These are phyloP conservation scores for Adelosebastes latens DNA, from an alignment of 2,797 vertebrate species.

Conservation along the genomic window DNA sequence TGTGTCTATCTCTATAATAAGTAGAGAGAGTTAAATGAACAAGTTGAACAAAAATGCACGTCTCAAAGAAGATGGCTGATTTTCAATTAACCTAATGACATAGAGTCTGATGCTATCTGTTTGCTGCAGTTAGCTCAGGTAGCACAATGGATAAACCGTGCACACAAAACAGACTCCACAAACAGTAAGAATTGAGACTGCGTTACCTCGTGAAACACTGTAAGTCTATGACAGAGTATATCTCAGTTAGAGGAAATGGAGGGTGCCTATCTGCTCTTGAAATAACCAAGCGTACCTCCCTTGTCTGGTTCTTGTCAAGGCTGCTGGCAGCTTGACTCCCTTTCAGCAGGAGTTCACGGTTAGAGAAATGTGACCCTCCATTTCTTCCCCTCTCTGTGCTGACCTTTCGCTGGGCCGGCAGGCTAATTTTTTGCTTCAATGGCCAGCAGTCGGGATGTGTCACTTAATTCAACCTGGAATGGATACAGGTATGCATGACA, in stretches of 20 bases:
- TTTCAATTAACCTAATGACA: slow-evolving; percentile 64
- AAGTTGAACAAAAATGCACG: slow-evolving; percentile 32
- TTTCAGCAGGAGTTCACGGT: slow-evolving; percentile 71
- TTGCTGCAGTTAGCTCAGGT: slow-evolving; percentile 29
- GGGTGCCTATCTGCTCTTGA: slow-evolving; percentile 22
- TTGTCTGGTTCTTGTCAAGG: slow-evolving; percentile 33
- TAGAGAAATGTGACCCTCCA: slow-evolving; percentile 62
- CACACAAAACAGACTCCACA: background rate
- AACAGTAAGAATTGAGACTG: background rate
- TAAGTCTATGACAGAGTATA: background rate
- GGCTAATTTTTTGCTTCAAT: slow-evolving; percentile 89
- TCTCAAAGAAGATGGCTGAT: slow-evolving; percentile 35
- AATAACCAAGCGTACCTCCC: slow-evolving; percentile 36
- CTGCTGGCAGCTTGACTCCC: slow-evolving; percentile 52
- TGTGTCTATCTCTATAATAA: slow-evolving; percentile 45
- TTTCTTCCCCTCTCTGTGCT: slow-evolving; percentile 74
- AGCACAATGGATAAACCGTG: background rate
- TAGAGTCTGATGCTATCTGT: slow-evolving; percentile 31
- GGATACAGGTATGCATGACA: slow-evolving; percentile 81
- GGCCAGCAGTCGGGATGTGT: slow-evolving; percentile 86
- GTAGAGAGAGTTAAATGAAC: slow-evolving; percentile 32
- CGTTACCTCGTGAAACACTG: background rate
- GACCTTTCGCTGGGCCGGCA: slow-evolving; percentile 83
- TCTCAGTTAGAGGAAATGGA: slow-evolving; percentile 32
- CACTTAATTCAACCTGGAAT: slow-evolving; percentile 86